These are phyloP conservation scores for Campopleginae sp. DNA, from an alignment of 2,888 invertebrate genomes.

Conservation along the genomic window DNA sequence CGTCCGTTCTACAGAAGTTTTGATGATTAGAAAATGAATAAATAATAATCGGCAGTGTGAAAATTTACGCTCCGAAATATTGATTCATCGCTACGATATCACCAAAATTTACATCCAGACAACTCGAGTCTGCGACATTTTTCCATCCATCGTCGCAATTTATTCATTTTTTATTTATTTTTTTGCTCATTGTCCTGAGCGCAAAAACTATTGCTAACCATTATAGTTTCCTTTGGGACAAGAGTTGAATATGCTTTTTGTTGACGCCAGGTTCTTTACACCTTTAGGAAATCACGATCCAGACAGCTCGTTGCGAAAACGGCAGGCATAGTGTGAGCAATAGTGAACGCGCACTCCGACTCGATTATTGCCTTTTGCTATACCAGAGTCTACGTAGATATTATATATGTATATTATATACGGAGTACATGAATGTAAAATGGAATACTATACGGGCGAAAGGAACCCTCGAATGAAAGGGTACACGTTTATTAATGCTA, in stretches of 20 bases:
- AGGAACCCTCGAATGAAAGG: slow-evolving; percentile 60
- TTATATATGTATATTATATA: too few species aligned
- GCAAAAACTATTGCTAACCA: slow-evolving; percentile 14
- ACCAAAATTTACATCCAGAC: neutral
- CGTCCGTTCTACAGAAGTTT: slow-evolving; percentile 28
- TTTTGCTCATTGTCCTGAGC: neutral
- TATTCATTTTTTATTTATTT: neutral
- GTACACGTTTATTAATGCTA: slow-evolving; percentile 42
- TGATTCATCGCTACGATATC: neutral
- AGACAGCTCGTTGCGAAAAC: slow-evolving; percentile 76
- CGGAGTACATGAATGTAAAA: slow-evolving; percentile 26
- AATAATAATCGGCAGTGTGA: neutral
- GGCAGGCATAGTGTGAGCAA: slow-evolving; percentile 47
- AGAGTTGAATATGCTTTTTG: slow-evolving; percentile 49
- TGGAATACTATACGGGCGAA: slow-evolving; percentile 55
- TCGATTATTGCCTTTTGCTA: slow-evolving; percentile 61
- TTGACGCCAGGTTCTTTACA: slow-evolving; percentile 73
- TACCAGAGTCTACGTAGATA: slow-evolving; percentile 22
- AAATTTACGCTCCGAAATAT: neutral
- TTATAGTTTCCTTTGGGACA: slow-evolving; percentile 43
- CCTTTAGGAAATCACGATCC: slow-evolving; percentile 79
- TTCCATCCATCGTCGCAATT: neutral
- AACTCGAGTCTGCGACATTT: neutral
- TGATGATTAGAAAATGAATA: neutral
- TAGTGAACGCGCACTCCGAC: slow-evolving; percentile 45